Evolutionary conservation across 2,113 vertebrate species (phyloP).

Genomic region (Benitochromis conjunctus): DNA sequence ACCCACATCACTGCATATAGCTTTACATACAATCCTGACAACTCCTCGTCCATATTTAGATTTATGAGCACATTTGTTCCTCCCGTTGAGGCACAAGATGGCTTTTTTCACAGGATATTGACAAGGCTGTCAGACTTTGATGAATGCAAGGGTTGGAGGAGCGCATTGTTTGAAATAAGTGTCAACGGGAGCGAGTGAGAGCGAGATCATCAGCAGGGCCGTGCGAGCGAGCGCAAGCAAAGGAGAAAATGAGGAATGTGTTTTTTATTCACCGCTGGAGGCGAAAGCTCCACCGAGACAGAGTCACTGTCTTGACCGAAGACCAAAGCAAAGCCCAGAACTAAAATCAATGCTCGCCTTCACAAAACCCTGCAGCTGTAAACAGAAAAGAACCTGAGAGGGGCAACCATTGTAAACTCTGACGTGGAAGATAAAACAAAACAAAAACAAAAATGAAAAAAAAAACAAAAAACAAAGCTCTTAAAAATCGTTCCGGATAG

Average conservation of each 20-base stretch:
- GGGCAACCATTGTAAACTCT: slow-evolving; percentile 17
- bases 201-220: slow-evolving; percentile 14
- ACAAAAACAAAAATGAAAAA: not conserved
- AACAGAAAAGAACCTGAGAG: slow-evolving; percentile 1
- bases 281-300: slow-evolving; percentile 40
- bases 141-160: slow-evolving; percentile 22
- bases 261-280: slow-evolving; percentile 50
- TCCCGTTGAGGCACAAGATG: slow-evolving; percentile 1
- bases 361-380: slow-evolving; percentile 2
- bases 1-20: not conserved
- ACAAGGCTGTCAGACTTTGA: slow-evolving; percentile 45
- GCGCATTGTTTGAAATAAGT: slow-evolving; percentile 11
- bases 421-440: not conserved
- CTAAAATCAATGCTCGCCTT: slow-evolving; percentile 50
- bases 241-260: slow-evolving; percentile 14
- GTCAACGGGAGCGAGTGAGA: not conserved
- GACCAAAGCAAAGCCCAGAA: slow-evolving; percentile 44
- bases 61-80: slow-evolving; percentile 46
- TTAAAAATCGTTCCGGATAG: not conserved
- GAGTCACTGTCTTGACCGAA: slow-evolving; percentile 26
- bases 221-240: not conserved
- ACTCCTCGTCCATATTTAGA: slow-evolving; percentile 31
- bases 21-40: slow-evolving; percentile 47
- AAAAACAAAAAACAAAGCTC: not conserved
- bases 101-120: slow-evolving; percentile 34